Base-by-base conservation (phyloP, 2,797 vertebrate species). In the Hapalemur alaotrensis region DNA sequence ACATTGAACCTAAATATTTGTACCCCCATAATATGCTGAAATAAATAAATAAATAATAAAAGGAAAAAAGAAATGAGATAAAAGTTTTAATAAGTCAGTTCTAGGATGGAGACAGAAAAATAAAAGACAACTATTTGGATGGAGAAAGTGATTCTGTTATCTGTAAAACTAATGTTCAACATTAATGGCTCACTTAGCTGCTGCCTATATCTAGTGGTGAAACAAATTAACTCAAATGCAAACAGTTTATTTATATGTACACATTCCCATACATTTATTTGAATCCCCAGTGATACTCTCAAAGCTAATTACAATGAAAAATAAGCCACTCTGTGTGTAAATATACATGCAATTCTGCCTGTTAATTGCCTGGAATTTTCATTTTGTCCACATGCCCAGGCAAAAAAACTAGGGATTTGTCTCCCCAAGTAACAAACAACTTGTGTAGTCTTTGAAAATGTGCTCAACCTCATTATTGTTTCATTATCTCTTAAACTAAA, bases 241-340 rank as follows among this genome's bases (percentile, higher is more conserved):
- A 98, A 96, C 96, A 93, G 93, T 97, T 98, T 89, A 93, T 97
- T 97, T 97, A 93, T 96, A 98, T 97, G 95, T 96, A 96, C 96
- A 90, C 81, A 91, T 92, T 89, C 86, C 93, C 95, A 38, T 93
- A 91, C 95, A 97, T 98, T 98, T 98, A 95, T 98, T 97, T 95
- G 78, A 97, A 95, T 98, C 91, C 92, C 75, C 85, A 78, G 79
- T 48, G 93, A 98, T 97, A 50, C 54, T 97, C 97, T 96, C 96
- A 96, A 95, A 98, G 96, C 95, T 98, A 98, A 98, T 98, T 98
- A 97, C 89, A 96, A 83, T 98, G 95, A 98, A 98, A 98, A 98
- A 94, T 97, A 98, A 98, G 97, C 81, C 96, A 95, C 96, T 85
- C 61, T 95, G n/a, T 82, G 50, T 97, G 91, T 88, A 97, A 98